Evolutionary conservation across 2,113 vertebrate genomes (phyloP).

Genomic region (Gorsachius goisagi): DNA sequence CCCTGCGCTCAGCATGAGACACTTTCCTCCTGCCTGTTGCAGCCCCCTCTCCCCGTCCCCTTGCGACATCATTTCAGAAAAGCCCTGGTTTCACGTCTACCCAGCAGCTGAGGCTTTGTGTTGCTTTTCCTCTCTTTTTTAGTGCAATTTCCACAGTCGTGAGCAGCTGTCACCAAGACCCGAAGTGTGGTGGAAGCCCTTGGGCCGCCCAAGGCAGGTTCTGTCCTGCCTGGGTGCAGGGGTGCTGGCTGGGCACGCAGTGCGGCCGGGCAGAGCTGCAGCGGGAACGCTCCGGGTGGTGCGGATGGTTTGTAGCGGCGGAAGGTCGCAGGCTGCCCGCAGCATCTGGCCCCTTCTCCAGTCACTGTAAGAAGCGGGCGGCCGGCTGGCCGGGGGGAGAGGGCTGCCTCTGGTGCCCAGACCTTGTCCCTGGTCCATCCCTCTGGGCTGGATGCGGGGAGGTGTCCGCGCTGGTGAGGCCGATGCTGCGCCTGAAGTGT

Average conservation of each 20-base stretch:
- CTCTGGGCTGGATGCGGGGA: not conserved
- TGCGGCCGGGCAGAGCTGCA: rapidly evolving
- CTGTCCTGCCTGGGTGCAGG: rapidly evolving
- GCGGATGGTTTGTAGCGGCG: rapidly evolving
- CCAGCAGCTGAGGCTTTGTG: not conserved
- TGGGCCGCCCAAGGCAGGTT: rapidly evolving
- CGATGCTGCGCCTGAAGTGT: rapidly evolving
- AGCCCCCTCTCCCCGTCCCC: too few species aligned
- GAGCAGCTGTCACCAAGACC: not conserved
- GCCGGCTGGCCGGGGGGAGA: not conserved
- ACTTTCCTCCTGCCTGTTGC: not conserved
- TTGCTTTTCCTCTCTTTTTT: not conserved
- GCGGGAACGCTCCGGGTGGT: rapidly evolving
- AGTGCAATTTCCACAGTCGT: rapidly evolving
- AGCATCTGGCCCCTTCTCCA: not conserved
- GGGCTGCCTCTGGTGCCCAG: not conserved
- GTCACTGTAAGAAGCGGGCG: rapidly evolving
- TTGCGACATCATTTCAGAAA: rapidly evolving
- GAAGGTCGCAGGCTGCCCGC: rapidly evolving
- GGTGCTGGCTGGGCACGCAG: rapidly evolving
- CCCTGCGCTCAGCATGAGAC: not conserved
- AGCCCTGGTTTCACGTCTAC: rapidly evolving
- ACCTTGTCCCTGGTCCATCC: too few species aligned
- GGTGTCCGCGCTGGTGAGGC: not conserved
- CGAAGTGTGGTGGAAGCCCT: not conserved